Evolutionary conservation across 2,113 vertebrate species (phyloP).

Genomic region (Esox niger): DNA sequence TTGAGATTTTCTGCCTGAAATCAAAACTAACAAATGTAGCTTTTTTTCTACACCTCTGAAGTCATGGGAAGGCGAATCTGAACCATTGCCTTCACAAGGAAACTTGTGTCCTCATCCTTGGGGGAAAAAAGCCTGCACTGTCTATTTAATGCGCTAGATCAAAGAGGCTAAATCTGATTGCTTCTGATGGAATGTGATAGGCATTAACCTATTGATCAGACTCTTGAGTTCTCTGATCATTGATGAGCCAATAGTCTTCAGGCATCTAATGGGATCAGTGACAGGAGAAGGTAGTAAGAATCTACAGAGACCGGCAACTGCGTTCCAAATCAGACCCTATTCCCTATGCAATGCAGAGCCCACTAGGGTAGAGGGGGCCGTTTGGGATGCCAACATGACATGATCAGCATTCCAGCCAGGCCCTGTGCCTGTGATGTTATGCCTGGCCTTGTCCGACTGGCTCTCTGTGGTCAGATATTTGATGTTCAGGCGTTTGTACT

Average conservation of each 20-base stretch:
- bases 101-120: not conserved
- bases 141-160: slow-evolving; percentile 54
- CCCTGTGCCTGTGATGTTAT: not conserved
- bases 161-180: slow-evolving; percentile 42
- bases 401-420: slow-evolving; percentile 51
- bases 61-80: too few species aligned
- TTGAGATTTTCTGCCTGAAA: not conserved
- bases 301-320: slow-evolving; percentile 42
- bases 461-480: slow-evolving; percentile 47
- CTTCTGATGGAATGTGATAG: slow-evolving; percentile 54
- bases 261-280: slow-evolving; percentile 34
- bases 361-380: too few species aligned
- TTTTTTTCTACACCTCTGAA: not conserved
- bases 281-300: slow-evolving; percentile 33
- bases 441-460: slow-evolving; percentile 14
- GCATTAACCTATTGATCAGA: slow-evolving; percentile 57
- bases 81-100: too few species aligned
- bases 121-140: not conserved
- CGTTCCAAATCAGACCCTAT: too few species aligned
- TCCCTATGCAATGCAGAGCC: too few species aligned
- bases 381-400: slow-evolving; percentile 36
- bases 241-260: slow-evolving; percentile 49
- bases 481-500: slow-evolving; percentile 59
- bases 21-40: not conserved
- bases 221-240: slow-evolving; percentile 37